These are phyloP conservation scores for Ceratothoa steindachneri DNA, from an alignment of 2,888 invertebrate species.

Conservation along the genomic window DNA sequence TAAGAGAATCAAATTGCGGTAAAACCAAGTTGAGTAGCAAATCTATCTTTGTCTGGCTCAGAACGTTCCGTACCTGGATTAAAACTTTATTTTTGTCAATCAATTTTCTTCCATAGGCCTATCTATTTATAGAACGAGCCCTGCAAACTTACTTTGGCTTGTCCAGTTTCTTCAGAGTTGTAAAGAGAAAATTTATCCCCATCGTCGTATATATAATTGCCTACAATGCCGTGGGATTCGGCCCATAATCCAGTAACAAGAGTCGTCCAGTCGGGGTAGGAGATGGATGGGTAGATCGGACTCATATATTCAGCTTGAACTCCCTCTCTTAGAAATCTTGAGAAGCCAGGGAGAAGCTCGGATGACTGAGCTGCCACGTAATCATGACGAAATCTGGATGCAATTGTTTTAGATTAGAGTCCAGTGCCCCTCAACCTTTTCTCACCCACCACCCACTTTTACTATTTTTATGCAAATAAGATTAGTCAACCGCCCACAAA, in stretches of 20 bases:
- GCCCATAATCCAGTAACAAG: slow-evolving; percentile 50
- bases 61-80: no score
- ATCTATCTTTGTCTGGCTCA: no score
- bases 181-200: slow-evolving; percentile 49
- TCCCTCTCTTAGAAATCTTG: slow-evolving; percentile 45
- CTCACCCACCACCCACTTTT: no score
- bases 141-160: slow-evolving; percentile 32
- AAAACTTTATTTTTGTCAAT: no score
- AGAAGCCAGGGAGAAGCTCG: slow-evolving; percentile 26
- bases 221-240: slow-evolving; percentile 53
- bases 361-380: slow-evolving; percentile 23
- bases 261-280: slow-evolving; percentile 51
- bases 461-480: no score
- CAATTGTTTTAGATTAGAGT: no score
- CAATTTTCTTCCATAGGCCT: no score
- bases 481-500: no score
- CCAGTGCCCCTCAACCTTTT: no score
- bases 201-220: slow-evolving; percentile 53
- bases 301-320: slow-evolving; percentile 50
- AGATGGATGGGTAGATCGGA: slow-evolving; percentile 50
- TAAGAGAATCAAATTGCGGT: no score
- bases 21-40: no score
- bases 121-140: no score
- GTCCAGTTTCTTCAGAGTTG: slow-evolving; percentile 26
- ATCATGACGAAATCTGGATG: slow-evolving; percentile 33